Conservation (phyloP, 2,797 vertebrate species). For the Enteromius argenteus region DNA sequence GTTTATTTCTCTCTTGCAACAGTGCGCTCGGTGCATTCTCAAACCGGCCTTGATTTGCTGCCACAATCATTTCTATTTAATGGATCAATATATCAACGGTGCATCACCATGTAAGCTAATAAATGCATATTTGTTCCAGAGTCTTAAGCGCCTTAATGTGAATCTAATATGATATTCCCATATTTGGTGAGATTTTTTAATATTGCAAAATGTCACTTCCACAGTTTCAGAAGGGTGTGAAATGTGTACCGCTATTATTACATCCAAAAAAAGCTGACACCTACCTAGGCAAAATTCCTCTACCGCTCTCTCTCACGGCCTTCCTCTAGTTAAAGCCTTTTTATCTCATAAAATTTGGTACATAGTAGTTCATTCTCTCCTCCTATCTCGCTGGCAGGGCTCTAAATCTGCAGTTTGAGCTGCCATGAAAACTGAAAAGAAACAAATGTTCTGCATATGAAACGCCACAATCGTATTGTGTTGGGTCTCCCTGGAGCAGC, state of each 20-base stretch:
- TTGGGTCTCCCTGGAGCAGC: slow-evolving; percentile 37
- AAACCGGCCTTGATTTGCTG: slow-evolving; percentile 1
- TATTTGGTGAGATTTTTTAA: slow-evolving; percentile 53
- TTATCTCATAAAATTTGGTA: slow-evolving; percentile 63
- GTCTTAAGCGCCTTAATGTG: slow-evolving; percentile 33
- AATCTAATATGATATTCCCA: slow-evolving; percentile 49
- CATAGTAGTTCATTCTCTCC: slow-evolving; percentile 54
- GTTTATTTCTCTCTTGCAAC: slow-evolving; percentile 31
- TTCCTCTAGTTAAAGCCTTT: slow-evolving; percentile 50
- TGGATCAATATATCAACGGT: slow-evolving; percentile 41
- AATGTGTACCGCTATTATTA: slow-evolving; percentile 30
- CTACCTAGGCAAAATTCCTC: slow-evolving; percentile 30
- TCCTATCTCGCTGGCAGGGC: slow-evolving; percentile 40
- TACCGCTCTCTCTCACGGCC: slow-evolving; percentile 21
- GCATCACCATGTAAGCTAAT: slow-evolving; percentile 40
- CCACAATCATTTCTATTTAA: slow-evolving; percentile 42
- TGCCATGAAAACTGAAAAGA: slow-evolving; percentile 58
- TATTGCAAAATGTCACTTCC: slow-evolving; percentile 51
- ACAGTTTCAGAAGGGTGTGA: slow-evolving; percentile 28
- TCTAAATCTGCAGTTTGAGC: slow-evolving; percentile 61
- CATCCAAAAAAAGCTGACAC: slow-evolving; percentile 9
- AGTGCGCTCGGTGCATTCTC: not conserved
- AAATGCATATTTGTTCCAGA: slow-evolving; percentile 50
- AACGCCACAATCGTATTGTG: slow-evolving; percentile 45
- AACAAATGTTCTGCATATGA: slow-evolving; percentile 59